Evolutionary conservation across 2,888 invertebrate genomes (phyloP), one percentile per base, ranked within the genome.

Genomic region (Xestia ashworthii): DNA sequence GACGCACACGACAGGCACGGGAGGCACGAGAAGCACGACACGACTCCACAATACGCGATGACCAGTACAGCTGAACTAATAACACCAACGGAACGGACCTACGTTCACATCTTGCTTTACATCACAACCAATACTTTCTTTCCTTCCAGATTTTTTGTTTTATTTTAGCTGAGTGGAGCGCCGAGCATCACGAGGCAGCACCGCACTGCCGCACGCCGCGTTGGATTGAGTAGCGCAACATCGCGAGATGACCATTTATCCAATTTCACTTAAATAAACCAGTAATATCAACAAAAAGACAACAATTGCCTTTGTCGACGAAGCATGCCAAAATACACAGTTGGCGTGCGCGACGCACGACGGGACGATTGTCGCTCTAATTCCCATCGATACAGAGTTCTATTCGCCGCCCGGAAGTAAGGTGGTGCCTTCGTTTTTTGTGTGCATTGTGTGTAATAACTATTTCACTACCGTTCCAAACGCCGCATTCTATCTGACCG

Each of bases 181-280:
- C 83, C 88, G 88, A 90, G 88, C 91, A 92, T 91, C 88, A 90
- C 93, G 78, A 85, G 86, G 81, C 83, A 91, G 89, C 87, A 89
- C 93, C 92, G 92, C 93, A 90, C 94, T 86, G 92, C 88, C 90
- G 92, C 92, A 88, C 89, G 84, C 93, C 90, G 89, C 92, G 88
- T 91, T 87, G 90, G 93, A 94, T 96, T 96, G 96, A 96, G 93
- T 93, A 93, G 93, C 91, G 91, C 92, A 93, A 95, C 94, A 94
- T 94, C 89, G 92, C 92, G 94, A 95, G 94, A 94, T 95, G 94
- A 95, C 95, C 96, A 96, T 97, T 97, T 97, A 97, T 96, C 95
- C 93, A 95, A 96, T 96, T 97, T 96, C 96, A 94, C 96, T 96
- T 96, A 96, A 96, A 96, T 96, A 95, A 95, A 96, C 95, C 94